phyloP scores from a whole-genome alignment of 2,797 vertebrate species.

The Hydrocynus forskahlii region DNA sequence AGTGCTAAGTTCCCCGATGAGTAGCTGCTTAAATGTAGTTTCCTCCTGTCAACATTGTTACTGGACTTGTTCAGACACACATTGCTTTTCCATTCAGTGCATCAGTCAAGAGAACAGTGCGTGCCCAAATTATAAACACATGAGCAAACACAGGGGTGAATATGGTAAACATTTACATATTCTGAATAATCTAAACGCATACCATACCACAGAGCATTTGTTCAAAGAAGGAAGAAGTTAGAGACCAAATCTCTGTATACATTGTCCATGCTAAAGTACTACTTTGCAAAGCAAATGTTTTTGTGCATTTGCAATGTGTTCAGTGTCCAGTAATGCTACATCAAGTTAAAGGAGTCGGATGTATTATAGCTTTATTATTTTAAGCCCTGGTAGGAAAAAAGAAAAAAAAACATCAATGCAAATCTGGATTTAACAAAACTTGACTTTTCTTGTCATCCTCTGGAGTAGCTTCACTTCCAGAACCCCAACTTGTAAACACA shows the following conservation, averaged over 20 bases:
- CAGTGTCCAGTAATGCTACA: background rate
- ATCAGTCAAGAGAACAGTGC: slow-evolving; percentile 29
- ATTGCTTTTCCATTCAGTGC: slow-evolving; percentile 8
- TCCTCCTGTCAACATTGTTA: slow-evolving; percentile 16
- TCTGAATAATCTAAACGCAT: slow-evolving; percentile 42
- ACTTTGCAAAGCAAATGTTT: background rate
- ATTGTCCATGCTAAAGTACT: slow-evolving; percentile 28
- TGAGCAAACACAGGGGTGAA: slow-evolving; percentile 37
- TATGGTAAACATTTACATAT: slow-evolving; percentile 55
- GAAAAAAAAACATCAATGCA: background rate
- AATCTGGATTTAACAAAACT: background rate
- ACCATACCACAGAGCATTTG: slow-evolving; percentile 11
- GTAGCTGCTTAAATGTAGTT: background rate
- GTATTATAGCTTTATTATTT: background rate
- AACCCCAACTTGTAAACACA: slow-evolving; percentile 27
- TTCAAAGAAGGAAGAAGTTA: background rate
- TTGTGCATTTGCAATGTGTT: background rate
- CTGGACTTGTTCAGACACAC: slow-evolving; percentile 32
- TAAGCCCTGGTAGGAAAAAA: background rate
- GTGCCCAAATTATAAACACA: slow-evolving; percentile 49
- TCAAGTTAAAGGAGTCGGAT: background rate
- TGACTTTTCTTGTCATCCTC: slow-evolving; percentile 3
- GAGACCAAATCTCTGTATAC: slow-evolving; percentile 12
- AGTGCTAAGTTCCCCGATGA: background rate
- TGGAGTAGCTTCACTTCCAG: slow-evolving; percentile 13